Conservation (phyloP, 2,113 vertebrate species). For the Acinonyx jubatus region DNA sequence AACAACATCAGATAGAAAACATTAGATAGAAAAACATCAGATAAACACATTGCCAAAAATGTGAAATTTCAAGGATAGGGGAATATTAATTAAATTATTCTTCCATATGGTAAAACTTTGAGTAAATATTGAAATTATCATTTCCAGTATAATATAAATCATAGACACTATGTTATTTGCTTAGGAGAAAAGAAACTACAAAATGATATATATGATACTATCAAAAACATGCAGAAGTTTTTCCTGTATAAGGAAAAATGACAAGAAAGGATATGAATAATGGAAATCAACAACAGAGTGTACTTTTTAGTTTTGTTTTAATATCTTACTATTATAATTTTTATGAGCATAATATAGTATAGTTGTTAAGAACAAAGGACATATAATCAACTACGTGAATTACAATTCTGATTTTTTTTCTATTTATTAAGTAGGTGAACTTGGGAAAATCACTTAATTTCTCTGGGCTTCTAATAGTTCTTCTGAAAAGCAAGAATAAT, state of each 20-base stretch:
- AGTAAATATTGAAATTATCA: slow-evolving; percentile 24
- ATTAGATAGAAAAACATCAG: background rate
- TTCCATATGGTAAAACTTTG: slow-evolving; percentile 10
- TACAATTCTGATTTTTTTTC: background rate
- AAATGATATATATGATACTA: background rate
- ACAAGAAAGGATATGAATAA: slow-evolving; percentile 41
- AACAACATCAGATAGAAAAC: background rate
- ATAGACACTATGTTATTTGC: background rate
- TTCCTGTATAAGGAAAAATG: background rate
- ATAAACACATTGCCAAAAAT: background rate
- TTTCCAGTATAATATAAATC: background rate
- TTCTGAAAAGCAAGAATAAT: background rate
- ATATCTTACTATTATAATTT: background rate
- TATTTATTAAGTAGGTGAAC: background rate
- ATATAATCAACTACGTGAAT: background rate
- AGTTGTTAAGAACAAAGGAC: background rate
- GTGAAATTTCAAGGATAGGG: background rate
- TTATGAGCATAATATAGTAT: background rate
- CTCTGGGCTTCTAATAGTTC: background rate
- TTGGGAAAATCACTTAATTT: background rate
- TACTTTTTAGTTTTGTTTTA: background rate
- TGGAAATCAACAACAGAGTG: background rate
- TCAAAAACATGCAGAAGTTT: background rate
- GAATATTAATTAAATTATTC: background rate
- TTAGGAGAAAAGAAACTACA: background rate